Conservation (phyloP, 2,797 vertebrate species). For the Enteromius afrohamiltoni region DNA sequence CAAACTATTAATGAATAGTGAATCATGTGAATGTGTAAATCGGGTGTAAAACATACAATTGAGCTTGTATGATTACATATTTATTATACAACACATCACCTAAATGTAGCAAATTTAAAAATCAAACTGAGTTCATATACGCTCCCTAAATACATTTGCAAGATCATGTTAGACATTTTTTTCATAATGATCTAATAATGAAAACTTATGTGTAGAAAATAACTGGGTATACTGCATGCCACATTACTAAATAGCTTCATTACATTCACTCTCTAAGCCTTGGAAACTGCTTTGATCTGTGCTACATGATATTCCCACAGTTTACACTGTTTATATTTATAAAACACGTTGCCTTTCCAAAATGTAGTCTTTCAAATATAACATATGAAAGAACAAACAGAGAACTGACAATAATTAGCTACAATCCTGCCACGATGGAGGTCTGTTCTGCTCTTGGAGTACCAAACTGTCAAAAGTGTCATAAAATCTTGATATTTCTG, state of each 20-base stretch:
- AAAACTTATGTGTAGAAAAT: not conserved
- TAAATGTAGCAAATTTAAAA: not conserved
- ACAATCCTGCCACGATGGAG: slow-evolving; percentile 34
- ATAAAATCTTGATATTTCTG: slow-evolving; percentile 56
- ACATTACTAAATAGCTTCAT: not conserved
- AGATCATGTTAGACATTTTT: not conserved
- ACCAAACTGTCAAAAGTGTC: slow-evolving; percentile 56
- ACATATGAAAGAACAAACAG: slow-evolving; percentile 29
- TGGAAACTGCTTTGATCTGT: not conserved
- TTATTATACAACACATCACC: not conserved
- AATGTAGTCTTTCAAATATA: not conserved
- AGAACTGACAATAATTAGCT: slow-evolving; percentile 28
- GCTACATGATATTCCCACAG: not conserved
- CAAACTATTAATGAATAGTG: not conserved
- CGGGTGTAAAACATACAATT: not conserved
- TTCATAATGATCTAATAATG: not conserved
- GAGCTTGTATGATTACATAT: not conserved
- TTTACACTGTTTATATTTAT: not conserved
- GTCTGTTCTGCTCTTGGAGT: slow-evolving; percentile 47
- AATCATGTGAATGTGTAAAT: not conserved
- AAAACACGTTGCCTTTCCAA: not conserved
- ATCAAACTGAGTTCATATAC: not conserved
- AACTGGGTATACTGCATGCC: not conserved
- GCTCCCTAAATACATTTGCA: not conserved
- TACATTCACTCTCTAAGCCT: not conserved